Conservation (phyloP, 64 coral and sea anemone species). For the Anthopleura sola region DNA sequence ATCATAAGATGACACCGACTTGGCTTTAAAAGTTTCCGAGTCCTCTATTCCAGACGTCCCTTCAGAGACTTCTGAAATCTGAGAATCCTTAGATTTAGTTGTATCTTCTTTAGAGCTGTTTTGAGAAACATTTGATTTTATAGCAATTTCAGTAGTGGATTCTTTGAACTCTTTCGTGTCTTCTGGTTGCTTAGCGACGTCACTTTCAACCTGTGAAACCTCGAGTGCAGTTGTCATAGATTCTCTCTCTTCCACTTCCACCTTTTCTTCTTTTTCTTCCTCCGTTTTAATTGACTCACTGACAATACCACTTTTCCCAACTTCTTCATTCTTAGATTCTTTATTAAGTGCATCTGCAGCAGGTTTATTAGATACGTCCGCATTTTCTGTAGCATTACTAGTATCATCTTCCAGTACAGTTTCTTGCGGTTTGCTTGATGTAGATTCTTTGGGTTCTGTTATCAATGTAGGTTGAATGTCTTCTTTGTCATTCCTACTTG, state of each 20-base stretch:
- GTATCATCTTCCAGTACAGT: not conserved
- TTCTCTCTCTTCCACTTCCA: not conserved
- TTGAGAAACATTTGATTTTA: not conserved
- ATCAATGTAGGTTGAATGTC: not conserved
- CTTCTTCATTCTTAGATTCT: not conserved
- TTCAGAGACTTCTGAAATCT: not conserved
- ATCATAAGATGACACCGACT: no score
- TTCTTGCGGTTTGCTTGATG: slow-evolving; percentile 2
- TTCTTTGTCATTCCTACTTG: not conserved
- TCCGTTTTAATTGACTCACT: not conserved
- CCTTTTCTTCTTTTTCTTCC: not conserved
- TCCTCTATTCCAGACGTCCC: not conserved
- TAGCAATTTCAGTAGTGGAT: not conserved
- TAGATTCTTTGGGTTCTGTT: not conserved
- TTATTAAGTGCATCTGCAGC: not conserved
- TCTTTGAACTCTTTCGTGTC: not conserved
- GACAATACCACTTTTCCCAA: not conserved
- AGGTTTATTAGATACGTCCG: not conserved
- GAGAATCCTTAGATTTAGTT: not conserved
- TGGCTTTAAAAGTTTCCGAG: not conserved
- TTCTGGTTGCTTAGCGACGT: not conserved
- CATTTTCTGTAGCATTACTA: not conserved
- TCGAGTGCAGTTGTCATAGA: no score
- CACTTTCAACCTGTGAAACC: not conserved
- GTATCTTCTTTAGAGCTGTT: not conserved